A percentile compares a stretch with the other conserved stretches of the same genome.
Conservation (phyloP, 2,888 invertebrate species). For the Drosophila niveifrons region DNA sequence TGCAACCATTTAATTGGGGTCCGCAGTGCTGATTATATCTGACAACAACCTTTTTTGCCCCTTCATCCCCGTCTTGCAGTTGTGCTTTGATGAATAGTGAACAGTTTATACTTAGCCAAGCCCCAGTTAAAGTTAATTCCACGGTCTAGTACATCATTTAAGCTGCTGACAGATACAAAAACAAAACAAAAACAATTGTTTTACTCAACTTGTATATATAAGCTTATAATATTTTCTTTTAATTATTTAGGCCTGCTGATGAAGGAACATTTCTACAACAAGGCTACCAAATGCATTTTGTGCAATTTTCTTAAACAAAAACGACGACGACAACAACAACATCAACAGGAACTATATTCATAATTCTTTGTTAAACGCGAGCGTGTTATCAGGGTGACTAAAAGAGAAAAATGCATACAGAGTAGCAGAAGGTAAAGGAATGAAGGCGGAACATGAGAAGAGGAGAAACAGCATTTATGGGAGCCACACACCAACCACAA, state of each 20-base stretch:
- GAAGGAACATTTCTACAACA: conserved; percentile 42
- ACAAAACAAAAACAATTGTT: conserved; percentile 31
- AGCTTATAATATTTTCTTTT: conserved; percentile 27
- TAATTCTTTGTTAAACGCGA: conserved; percentile 66
- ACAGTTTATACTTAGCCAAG: conserved; percentile 48
- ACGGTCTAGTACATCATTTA: conserved; percentile 71
- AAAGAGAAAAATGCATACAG: conserved; percentile 8
- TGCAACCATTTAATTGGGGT: conserved; percentile 42
- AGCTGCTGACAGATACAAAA: conserved; percentile 53
- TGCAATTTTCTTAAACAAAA: conserved; percentile 72
- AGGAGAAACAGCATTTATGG: conserved; percentile 18
- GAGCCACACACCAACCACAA: conserved; percentile 29
- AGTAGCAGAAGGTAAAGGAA: background rate
- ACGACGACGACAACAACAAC: conserved; percentile 22
- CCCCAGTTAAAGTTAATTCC: conserved; percentile 37
- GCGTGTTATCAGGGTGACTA: conserved; percentile 61
- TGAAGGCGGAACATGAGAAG: background rate
- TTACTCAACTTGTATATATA: conserved; percentile 1
- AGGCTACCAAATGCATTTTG: conserved; percentile 69
- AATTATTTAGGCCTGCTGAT: conserved; percentile 81
- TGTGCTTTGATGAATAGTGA: conserved; percentile 36
- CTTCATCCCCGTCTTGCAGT: background rate
- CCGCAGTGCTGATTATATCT: conserved; percentile 56
- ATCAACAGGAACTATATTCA: conserved; percentile 30
- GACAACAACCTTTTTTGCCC: conserved; percentile 13